phyloP scores from a whole-genome alignment of 2,797 vertebrate genomes.

The Pipistrellus pipistrellus region DNA sequence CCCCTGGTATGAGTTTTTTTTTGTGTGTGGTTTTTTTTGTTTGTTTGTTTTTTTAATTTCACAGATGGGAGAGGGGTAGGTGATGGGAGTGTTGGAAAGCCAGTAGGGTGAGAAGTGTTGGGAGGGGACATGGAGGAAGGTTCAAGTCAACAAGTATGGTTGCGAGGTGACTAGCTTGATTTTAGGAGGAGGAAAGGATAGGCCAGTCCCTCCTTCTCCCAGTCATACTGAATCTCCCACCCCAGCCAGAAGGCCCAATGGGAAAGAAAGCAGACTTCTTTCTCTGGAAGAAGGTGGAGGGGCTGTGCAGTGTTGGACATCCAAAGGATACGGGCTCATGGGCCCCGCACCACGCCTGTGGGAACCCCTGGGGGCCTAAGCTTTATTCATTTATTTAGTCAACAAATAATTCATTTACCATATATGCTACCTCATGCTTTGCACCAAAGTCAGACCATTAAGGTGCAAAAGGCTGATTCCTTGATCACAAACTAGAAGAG shows the following conservation, averaged over 20 bases:
- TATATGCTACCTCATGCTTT: background rate
- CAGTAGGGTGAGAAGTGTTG: background rate
- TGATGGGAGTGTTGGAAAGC: background rate
- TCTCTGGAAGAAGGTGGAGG: background rate
- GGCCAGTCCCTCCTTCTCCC: background rate
- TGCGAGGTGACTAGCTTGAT: background rate
- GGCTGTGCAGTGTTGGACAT: background rate
- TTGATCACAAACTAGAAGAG: background rate
- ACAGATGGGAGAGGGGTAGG: background rate
- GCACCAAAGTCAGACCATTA: background rate
- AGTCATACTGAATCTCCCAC: background rate
- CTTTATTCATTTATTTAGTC: slow-evolving; percentile 2
- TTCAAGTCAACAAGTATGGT: background rate
- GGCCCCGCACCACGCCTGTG: fast-evolving
- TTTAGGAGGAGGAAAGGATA: background rate
- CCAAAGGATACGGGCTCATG: background rate
- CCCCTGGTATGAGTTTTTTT: background rate
- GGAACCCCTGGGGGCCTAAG: background rate
- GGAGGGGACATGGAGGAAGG: background rate
- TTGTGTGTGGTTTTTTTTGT: too few relatives aligned
- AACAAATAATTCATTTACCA: background rate
- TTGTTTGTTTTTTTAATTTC: background rate
- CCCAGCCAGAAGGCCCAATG: background rate
- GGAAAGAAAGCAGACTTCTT: background rate
- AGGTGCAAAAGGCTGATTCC: background rate